Evolutionary conservation across 2,113 vertebrate species (phyloP).

Genomic region (Diadophis punctatus): DNA sequence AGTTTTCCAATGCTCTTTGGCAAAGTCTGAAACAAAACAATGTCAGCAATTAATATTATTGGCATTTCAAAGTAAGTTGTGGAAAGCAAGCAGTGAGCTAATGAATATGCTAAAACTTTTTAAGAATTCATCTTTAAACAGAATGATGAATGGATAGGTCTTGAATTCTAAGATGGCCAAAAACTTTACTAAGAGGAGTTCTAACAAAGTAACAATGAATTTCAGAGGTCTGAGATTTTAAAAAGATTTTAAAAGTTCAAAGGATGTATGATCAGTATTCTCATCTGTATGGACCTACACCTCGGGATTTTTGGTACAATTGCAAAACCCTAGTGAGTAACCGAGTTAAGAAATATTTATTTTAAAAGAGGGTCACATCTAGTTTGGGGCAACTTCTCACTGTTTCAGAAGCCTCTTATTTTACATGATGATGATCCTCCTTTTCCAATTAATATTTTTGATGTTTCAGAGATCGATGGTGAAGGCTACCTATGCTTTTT

Average conservation of each 20-base stretch:
- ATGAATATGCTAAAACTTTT: neutral
- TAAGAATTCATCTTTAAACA: neutral
- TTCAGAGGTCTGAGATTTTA: neutral
- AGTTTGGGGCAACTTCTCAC: neutral
- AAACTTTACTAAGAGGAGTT: neutral
- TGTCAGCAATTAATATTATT: neutral
- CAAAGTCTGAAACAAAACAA: conserved; percentile 72
- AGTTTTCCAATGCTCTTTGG: conserved; percentile 92
- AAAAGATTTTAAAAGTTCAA: too few relatives aligned
- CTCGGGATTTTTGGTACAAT: neutral
- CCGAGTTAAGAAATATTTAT: neutral
- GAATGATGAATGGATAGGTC: neutral
- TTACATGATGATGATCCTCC: neutral
- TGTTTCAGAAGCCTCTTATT: neutral
- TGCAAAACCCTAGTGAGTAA: neutral
- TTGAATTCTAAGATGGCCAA: neutral
- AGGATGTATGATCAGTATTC: neutral
- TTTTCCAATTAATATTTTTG: neutral
- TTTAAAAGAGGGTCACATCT: neutral
- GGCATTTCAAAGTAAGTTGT: neutral
- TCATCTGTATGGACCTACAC: neutral
- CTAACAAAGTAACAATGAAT: neutral
- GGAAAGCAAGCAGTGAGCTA: neutral
- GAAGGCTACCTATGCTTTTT: neutral
- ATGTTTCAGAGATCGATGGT: neutral